Evolutionary conservation across 1,140 invertebrate genomes (phyloP).

Genomic region (Heterodera schachtii): DNA sequence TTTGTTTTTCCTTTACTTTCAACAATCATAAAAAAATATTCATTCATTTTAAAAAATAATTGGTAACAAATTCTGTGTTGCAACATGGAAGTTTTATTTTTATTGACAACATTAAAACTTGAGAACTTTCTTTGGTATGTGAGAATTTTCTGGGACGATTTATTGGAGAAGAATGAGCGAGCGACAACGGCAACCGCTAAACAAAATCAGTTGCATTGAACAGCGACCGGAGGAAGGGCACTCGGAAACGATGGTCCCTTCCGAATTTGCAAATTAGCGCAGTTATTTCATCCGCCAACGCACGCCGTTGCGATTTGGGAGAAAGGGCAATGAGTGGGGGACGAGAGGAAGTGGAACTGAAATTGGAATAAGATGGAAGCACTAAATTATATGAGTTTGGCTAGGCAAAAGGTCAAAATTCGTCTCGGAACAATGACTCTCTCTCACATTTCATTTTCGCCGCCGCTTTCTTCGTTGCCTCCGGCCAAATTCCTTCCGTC

Average conservation of each 20-base stretch:
- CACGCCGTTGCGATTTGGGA: conserved; percentile 10
- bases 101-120: no score
- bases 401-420: no score
- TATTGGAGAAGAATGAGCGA: background rate
- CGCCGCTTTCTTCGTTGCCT: background rate
- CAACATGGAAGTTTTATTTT: no score
- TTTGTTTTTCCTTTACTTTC: no score
- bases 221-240: background rate
- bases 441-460: conserved; percentile 8
- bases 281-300: conserved; percentile 20
- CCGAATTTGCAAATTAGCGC: background rate
- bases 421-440: background rate
- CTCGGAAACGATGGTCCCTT: background rate
- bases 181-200: background rate
- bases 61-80: no score
- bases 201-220: conserved; percentile 5
- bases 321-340: conserved; percentile 10
- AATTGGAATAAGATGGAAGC: background rate
- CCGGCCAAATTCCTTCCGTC: conserved; percentile 7
- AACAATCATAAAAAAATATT: no score
- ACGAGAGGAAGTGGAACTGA: background rate
- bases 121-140: no score
- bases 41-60: no score
- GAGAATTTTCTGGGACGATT: background rate
- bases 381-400: background rate